A percentile compares a stretch with the other conserved stretches of the same genome.
Conservation (phyloP, 1,140 invertebrate species). For the Macrobrachium rosenbergii region DNA sequence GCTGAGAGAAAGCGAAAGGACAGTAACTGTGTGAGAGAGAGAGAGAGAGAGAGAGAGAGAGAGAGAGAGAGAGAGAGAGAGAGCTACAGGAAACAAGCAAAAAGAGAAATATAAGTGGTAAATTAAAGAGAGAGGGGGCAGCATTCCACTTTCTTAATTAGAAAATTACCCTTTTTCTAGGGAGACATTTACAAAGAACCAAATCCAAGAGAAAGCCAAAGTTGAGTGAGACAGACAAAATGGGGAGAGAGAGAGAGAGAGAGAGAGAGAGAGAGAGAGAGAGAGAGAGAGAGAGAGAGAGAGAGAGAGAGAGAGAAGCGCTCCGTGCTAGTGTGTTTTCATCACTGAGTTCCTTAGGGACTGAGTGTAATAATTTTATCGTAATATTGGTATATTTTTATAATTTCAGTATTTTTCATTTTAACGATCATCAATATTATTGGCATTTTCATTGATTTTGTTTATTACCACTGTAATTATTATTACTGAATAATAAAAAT, state of each 20-base stretch:
- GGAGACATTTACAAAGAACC: too few species aligned
- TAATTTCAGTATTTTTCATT: too few species aligned
- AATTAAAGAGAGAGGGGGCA: background rate
- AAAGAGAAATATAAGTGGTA: background rate
- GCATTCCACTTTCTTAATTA: too few species aligned
- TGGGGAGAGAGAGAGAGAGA: background rate
- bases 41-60: conserved; percentile 2
- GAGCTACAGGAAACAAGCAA: background rate
- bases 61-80: background rate
- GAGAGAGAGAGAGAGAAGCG: background rate
- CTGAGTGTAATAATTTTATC: too few species aligned
- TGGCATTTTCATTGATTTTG: too few species aligned
- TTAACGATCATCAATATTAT: too few species aligned
- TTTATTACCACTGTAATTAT: too few species aligned
- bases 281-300: background rate
- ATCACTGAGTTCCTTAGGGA: too few species aligned
- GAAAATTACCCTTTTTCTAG: too few species aligned
- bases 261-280: background rate
- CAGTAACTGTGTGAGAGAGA: background rate
- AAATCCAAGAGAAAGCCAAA: background rate
- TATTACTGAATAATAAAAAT: too few species aligned
- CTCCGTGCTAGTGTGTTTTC: too few species aligned
- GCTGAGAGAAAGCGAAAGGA: background rate
- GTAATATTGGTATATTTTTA: too few species aligned
- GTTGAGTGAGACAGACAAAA: background rate